Base-by-base conservation (phyloP, 2,797 vertebrate species). In the Sciurus vulgaris region DNA sequence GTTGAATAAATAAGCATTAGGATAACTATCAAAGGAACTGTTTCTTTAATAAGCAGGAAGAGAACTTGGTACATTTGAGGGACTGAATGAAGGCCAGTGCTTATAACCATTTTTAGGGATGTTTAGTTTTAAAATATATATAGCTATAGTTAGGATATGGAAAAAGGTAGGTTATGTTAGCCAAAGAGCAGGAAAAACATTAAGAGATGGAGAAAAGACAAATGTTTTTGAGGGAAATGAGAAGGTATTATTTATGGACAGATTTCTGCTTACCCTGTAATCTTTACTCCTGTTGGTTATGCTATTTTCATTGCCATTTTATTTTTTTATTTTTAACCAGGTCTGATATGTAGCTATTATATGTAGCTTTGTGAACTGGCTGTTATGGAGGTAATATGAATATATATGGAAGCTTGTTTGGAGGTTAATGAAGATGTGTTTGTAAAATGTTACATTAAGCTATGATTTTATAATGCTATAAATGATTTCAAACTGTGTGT, bases 11-110 rank as follows among this genome's bases (percentile, higher is more conserved):
- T 81, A 82, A 41, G 44, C 49, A 49, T 41, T 76, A 89, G 78
- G 59, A 79, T 84, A 87, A 7, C 63, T 96, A 1, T 73, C 30
- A 74, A n/a, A 89, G 30, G 61, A 47, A 47, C 83, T 79, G 51
- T 91, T 79, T 63, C 3, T 1, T 90, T 86, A 67, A 26, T 86
- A 70, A 86, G 26, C n/a, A 94, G 49, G 89, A 88, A 54, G 49
- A 63, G 61, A 83, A 7, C 54, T 91, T 93, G n/a, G n/a, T 81
- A 24, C 54, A 35, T 81, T 78, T 81, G 28, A 87, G 15, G 14
- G 47, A 35, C 35, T 79, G 51, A 88, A 17, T 76, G 56, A 92
- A 77, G 70, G 33, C 14, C 18, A 49, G 28, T 74, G 44, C n/a
- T 18, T 67, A 0, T 41, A 49, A 65, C 26, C 44, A 47, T 81